phyloP scores from a whole-genome alignment of 2,113 vertebrate species.

The Enhydra lutris region DNA sequence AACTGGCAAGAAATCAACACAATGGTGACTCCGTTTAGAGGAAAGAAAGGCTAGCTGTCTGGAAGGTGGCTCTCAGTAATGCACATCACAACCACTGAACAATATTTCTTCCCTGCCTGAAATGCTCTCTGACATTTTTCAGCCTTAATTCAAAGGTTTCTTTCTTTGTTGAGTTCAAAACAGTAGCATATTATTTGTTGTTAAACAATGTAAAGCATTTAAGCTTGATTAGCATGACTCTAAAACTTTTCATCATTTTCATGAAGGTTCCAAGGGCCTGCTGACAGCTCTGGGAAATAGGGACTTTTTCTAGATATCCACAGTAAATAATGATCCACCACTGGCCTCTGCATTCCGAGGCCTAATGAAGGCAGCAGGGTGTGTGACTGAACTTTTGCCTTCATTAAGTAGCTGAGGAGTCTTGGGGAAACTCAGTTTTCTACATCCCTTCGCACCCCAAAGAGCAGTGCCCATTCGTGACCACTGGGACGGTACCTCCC shows the following conservation, averaged over 20 bases:
- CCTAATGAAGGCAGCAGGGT: slow-evolving; percentile 12
- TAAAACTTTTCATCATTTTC: slow-evolving; percentile 26
- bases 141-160: slow-evolving; percentile 55
- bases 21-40: not conserved
- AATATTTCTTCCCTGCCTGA: not conserved
- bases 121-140: not conserved
- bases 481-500: too few relatives aligned
- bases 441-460: not conserved
- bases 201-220: slow-evolving; percentile 14
- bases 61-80: not conserved
- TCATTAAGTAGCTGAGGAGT: not conserved
- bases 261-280: not conserved
- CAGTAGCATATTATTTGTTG: not conserved
- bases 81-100: not conserved
- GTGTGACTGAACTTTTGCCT: not conserved
- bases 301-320: not conserved
- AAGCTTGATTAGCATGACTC: not conserved
- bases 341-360: not conserved
- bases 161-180: slow-evolving; percentile 23
- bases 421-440: not conserved
- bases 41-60: not conserved
- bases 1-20: not conserved
- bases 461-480: not conserved
- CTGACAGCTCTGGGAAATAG: not conserved
- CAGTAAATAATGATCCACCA: not conserved